These are phyloP conservation scores for Eira barbara DNA, from an alignment of 2,113 vertebrate species.

Conservation along the genomic window DNA sequence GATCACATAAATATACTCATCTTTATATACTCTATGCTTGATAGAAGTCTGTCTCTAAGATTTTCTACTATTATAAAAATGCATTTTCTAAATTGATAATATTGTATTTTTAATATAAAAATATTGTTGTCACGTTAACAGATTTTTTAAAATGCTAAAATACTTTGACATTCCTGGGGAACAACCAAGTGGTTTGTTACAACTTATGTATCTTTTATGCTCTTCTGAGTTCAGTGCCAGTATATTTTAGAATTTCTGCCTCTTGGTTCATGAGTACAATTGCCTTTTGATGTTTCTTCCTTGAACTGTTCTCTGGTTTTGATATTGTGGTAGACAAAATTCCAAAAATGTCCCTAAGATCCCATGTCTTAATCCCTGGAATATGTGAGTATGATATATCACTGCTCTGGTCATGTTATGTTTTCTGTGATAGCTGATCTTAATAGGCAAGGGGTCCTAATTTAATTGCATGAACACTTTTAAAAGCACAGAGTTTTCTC, in stretches of 20 bases:
- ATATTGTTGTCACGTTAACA: background rate
- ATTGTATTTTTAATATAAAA: background rate
- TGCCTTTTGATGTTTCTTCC: background rate
- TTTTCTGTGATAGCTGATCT: background rate
- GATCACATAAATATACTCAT: background rate
- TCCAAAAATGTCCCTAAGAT: background rate
- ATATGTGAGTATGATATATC: background rate
- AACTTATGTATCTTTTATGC: background rate
- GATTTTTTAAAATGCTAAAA: background rate
- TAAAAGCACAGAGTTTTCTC: background rate
- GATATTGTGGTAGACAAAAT: background rate
- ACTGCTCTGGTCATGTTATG: background rate
- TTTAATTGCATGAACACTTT: background rate
- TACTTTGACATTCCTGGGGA: background rate
- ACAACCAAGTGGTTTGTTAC: background rate
- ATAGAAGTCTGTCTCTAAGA: background rate
- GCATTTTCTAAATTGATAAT: background rate
- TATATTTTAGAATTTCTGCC: background rate
- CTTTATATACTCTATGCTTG: background rate
- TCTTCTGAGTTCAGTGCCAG: background rate
- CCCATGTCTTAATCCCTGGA: background rate
- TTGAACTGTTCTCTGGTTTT: background rate
- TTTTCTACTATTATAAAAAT: background rate
- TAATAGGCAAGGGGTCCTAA: background rate
- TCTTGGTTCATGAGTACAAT: background rate